Base-by-base conservation (phyloP, 2,797 vertebrate species). In the Poecilia picta region DNA sequence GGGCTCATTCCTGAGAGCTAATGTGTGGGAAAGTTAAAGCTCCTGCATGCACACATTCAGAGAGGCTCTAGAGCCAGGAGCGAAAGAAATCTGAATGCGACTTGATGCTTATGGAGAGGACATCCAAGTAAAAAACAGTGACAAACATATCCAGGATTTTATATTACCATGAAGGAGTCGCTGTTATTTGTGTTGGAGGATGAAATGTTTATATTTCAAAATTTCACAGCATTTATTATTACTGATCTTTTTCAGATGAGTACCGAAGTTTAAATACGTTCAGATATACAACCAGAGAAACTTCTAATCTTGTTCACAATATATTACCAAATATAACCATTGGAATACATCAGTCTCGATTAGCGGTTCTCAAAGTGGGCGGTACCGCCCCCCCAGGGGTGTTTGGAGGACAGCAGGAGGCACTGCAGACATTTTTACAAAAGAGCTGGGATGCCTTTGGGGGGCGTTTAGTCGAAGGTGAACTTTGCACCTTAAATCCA, bases 1-100 rank as follows among this genome's bases (percentile, higher is more conserved):
- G 75, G 82, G 87, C 81, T 23, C 31, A 73, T 41, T 68, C 70
- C 74, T 41, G 75, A 77, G 81, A 81, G 81, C 51, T 72, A 73
- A 73, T 28, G 18, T 84, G 66, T 85, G 73, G 59, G 47, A 66
- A 70, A 16, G 81, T 55, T 70, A 41, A 53, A 43, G 41, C 45
- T 77, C 77, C 47, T 31, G 43, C 33, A 81, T 55, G 64, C 75
- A 81, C 76, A 81, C 78, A 76, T 23, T 15, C 43, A 5, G 11
- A 13, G n/a, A 74, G 57, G 39, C 10, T 59, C 20, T 18, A 73
- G 28, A 76, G 16, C 6, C 23, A 72, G 55, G 31, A n/a, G 51
- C 20, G 0, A 25, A 59, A 41, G n/a, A 36, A 53, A 28, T 36
- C n/a, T 51, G 47, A 33, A 70, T 70, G 66, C 45, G 66, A 70